These are phyloP conservation scores for Cyprinodon variegatus DNA, from an alignment of 2,113 vertebrate genomes.

Conservation along the genomic window DNA sequence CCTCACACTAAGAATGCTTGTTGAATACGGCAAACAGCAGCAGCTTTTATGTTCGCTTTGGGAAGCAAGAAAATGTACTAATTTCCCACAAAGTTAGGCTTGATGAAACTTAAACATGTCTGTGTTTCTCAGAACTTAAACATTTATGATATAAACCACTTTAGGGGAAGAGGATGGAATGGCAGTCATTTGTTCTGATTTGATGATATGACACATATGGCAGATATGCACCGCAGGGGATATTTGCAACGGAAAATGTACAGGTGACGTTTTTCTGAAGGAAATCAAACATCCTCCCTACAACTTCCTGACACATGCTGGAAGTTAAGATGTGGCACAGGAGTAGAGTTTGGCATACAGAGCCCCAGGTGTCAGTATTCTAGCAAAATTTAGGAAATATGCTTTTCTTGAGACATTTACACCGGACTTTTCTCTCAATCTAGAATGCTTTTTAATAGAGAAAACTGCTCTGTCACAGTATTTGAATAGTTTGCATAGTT, in stretches of 20 bases:
- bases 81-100: background rate
- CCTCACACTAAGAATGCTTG: background rate
- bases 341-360: background rate
- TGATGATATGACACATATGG: too few relatives aligned
- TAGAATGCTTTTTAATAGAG: background rate
- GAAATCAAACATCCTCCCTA: background rate
- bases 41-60: background rate
- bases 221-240: background rate
- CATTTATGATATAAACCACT: background rate
- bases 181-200: background rate
- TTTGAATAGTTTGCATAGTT: background rate
- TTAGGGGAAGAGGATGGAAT: background rate
- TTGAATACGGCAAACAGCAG: background rate
- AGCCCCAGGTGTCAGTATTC: slow-evolving; percentile 19
- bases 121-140: background rate
- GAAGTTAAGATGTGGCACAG: slow-evolving; percentile 5
- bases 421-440: slow-evolving; percentile 13
- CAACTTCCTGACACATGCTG: background rate
- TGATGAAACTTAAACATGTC: background rate
- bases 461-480: background rate
- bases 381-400: slow-evolving; percentile 48
- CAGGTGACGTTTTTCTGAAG: slow-evolving; percentile 20
- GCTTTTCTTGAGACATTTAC: slow-evolving; percentile 1
- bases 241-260: slow-evolving; percentile 8
- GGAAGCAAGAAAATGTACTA: background rate